phyloP scores from a whole-genome alignment of 2,888 invertebrate species.

The Pollenia amentaria region DNA sequence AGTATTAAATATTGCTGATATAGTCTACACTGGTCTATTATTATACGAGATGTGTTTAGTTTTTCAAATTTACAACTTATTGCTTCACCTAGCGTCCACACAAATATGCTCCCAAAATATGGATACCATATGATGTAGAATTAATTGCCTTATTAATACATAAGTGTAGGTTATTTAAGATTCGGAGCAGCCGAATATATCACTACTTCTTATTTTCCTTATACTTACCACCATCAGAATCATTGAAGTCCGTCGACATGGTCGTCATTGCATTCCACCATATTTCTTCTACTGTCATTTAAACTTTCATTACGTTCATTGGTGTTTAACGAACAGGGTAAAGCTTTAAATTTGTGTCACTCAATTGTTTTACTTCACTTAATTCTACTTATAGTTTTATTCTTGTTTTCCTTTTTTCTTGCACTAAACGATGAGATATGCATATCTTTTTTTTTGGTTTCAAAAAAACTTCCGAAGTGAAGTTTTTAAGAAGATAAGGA shows the following conservation, averaged over 20 bases:
- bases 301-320: constrained; percentile 54
- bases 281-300: constrained; percentile 60
- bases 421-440: background rate
- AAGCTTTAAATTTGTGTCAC: constrained; percentile 41
- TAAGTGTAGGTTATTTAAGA: too few relatives aligned
- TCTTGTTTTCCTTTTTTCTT: constrained; percentile 1
- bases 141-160: too few relatives aligned
- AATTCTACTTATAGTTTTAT: constrained; percentile 33
- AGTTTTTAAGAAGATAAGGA: background rate
- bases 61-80: too few relatives aligned
- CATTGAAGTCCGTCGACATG: background rate
- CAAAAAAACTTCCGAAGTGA: background rate
- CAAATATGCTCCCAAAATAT: too few relatives aligned
- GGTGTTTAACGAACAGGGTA: constrained; percentile 22
- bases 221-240: background rate
- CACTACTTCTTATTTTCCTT: too few relatives aligned
- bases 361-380: constrained; percentile 42
- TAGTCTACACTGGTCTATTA: too few relatives aligned
- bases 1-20: too few relatives aligned
- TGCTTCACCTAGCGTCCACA: too few relatives aligned
- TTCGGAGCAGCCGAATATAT: too few relatives aligned
- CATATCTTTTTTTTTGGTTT: background rate
- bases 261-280: constrained; percentile 44
- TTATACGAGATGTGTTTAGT: too few relatives aligned
- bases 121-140: too few relatives aligned